A percentile compares a stretch with the other conserved stretches of the same genome.
Conservation (phyloP, 2,888 invertebrate genomes). For the Liopterus haemorrhoidalis region DNA sequence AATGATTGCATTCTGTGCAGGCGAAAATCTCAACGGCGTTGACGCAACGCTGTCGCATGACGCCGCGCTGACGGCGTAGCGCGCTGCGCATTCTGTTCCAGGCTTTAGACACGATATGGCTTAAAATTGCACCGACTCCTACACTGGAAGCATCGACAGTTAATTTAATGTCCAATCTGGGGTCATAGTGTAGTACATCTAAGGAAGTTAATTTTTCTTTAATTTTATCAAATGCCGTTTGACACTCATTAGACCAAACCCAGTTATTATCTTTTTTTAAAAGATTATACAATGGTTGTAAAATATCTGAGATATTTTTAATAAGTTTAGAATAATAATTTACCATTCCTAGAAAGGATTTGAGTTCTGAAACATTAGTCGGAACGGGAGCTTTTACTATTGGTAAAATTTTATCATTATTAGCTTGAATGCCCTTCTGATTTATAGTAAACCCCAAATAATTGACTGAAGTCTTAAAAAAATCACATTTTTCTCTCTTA, state of each 20-base stretch:
- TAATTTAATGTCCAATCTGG: too few relatives aligned
- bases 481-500: slow-evolving; percentile 26
- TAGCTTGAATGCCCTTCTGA: slow-evolving; percentile 22
- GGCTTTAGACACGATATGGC: too few relatives aligned
- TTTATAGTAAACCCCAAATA: slow-evolving; percentile 24
- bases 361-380: slow-evolving; percentile 23
- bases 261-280: slow-evolving; percentile 30
- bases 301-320: slow-evolving; percentile 27
- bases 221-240: slow-evolving; percentile 29
- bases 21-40: too few relatives aligned
- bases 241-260: slow-evolving; percentile 31
- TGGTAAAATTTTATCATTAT: slow-evolving; percentile 25
- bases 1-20: too few relatives aligned
- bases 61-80: too few relatives aligned
- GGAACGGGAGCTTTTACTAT: slow-evolving; percentile 29
- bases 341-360: slow-evolving; percentile 22
- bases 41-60: too few relatives aligned
- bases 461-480: slow-evolving; percentile 17
- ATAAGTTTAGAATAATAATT: slow-evolving; percentile 39
- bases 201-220: slow-evolving; percentile 5
- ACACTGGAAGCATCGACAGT: too few relatives aligned
- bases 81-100: too few relatives aligned
- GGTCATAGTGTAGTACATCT: too few relatives aligned
- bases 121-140: too few relatives aligned
- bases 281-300: slow-evolving; percentile 33